Evolutionary conservation across 2,113 vertebrate species (phyloP), one percentile per base, ranked within the genome.

Genomic region (Syngnathus scovelli): DNA sequence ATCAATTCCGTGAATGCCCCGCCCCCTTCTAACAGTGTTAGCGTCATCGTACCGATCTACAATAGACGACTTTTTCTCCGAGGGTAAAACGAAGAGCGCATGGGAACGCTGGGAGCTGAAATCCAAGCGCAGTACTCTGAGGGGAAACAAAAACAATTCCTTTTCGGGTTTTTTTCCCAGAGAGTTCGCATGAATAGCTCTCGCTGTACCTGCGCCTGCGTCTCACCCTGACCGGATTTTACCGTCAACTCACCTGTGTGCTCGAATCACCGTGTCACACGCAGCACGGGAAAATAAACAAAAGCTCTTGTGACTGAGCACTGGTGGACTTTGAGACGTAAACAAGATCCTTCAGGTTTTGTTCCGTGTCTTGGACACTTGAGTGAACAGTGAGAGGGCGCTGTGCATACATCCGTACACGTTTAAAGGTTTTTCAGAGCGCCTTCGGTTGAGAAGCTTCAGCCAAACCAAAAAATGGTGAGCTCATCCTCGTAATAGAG

Each of bases 51-150:
- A 37, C 55, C 7, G 37, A n/a, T 39, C 37, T 60, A 38, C 23
- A 56, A 56, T 36, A 56, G 54, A 56, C 4, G 4, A 23, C 54
- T 15, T 33, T 58, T 9, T 36, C 27, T 15, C 48, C 15, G 11
- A 5, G 13, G 61, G 48, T 54, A 27, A 58, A 19, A n/a, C 33
- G 27, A 9, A 60, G 2, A 23, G 18, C 23, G 12, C 1, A 5
- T 0, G 6, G 48, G 33, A 72, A n/a, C 64, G 72, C 48, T 67
- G 55, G 71, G 78, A 54, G 56, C 68, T 85, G 83, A 85, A 85
- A 88, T 52, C 71, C 68, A 67, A 83, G 38, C 78, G 72, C 55
- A 65, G 37, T n/a, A 46, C 65, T 59, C 18, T 51, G 59, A 23
- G 11, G 2, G 12, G 7, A 59, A 70, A 85, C 61, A 33, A 61